Percentiles rank a stretch among this genome's conserved stretches.
phyloP scores from a whole-genome alignment of 2,113 vertebrate genomes.

The Myotis yumanensis region DNA sequence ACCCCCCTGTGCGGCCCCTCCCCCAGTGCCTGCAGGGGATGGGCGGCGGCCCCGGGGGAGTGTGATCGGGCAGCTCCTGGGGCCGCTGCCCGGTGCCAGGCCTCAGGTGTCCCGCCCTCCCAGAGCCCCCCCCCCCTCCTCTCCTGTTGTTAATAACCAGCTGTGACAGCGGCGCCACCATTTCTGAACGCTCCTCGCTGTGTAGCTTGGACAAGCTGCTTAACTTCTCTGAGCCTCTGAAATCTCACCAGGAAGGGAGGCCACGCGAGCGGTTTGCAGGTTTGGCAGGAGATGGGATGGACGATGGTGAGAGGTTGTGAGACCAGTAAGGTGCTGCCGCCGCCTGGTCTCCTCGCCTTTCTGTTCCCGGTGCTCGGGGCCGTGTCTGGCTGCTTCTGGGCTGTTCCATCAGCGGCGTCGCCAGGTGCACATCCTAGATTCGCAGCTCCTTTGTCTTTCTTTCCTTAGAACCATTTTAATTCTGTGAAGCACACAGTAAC shows the following conservation, averaged over 20 bases:
- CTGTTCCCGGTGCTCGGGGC: not conserved
- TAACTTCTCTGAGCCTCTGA: not conserved
- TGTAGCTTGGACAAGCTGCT: not conserved
- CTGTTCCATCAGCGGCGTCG: rapidly evolving
- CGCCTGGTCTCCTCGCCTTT: too few relatives aligned
- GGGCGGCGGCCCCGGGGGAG: too few relatives aligned
- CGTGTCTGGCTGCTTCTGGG: rapidly evolving
- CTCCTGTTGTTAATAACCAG: too few relatives aligned
- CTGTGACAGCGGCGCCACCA: rapidly evolving
- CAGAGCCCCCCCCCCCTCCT: too few relatives aligned
- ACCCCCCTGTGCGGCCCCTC: too few relatives aligned
- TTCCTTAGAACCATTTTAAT: not conserved
- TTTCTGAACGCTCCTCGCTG: rapidly evolving
- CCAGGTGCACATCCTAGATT: not conserved
- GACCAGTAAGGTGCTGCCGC: rapidly evolving
- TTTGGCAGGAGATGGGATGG: rapidly evolving
- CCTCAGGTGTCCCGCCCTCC: rapidly evolving
- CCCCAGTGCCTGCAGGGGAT: too few relatives aligned
- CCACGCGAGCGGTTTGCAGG: rapidly evolving
- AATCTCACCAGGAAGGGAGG: rapidly evolving
- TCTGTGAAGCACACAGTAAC: not conserved
- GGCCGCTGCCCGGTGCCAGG: too few relatives aligned
- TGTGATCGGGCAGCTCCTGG: too few relatives aligned
- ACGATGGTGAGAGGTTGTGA: rapidly evolving
- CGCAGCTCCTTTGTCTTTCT: not conserved